Evolutionary conservation across 2,888 invertebrate species (phyloP).

Genomic region (Eupithecia insigniata): DNA sequence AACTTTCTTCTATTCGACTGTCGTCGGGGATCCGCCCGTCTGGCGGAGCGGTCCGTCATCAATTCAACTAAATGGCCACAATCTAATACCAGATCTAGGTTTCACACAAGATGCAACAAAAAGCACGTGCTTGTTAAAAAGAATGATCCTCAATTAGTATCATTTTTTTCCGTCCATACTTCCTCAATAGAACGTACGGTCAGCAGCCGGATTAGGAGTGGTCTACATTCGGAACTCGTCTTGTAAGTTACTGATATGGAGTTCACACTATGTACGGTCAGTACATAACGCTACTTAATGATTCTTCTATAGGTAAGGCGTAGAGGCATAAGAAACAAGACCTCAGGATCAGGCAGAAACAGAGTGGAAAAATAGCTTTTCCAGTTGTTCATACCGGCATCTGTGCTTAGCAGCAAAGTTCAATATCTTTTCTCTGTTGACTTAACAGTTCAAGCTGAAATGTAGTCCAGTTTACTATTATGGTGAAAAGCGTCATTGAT

Average conservation of each 20-base stretch:
- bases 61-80: background rate
- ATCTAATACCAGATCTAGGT: conserved; percentile 2
- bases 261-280: conserved; percentile 35
- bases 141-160: conserved; percentile 31
- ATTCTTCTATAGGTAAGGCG: conserved; percentile 28
- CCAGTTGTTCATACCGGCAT: background rate
- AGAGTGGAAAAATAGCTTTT: too few species aligned
- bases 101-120: background rate
- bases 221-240: conserved; percentile 48
- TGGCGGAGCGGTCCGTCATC: too few species aligned
- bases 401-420: background rate
- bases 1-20: background rate
- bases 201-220: conserved; percentile 47
- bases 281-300: conserved; percentile 63
- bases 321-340: conserved; percentile 10
- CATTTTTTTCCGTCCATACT: conserved; percentile 30
- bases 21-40: background rate
- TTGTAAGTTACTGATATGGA: conserved; percentile 34
- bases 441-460: conserved; percentile 17
- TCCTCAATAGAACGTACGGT: conserved; percentile 25
- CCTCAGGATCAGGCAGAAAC: background rate
- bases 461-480: conserved; percentile 24
- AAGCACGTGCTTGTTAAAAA: conserved; percentile 19
- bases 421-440: conserved; percentile 13
- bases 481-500: conserved; percentile 18